These are phyloP conservation scores for Atta texana DNA, from an alignment of 1,140 invertebrate species.

Conservation along the genomic window DNA sequence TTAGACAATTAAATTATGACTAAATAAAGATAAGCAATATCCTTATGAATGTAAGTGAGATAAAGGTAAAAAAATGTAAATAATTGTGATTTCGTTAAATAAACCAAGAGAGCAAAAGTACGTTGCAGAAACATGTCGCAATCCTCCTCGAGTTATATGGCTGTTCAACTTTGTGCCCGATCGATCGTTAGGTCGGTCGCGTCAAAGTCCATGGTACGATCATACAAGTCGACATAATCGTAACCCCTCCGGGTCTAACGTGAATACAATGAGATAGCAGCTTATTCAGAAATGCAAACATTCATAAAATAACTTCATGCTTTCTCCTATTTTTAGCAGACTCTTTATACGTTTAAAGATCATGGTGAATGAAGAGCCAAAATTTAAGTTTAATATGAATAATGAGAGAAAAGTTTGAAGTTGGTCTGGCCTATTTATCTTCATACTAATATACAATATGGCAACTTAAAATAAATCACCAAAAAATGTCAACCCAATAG, in stretches of 20 bases:
- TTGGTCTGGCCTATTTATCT: too few species aligned
- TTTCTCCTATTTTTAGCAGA: too few species aligned
- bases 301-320: too few species aligned
- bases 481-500: too few species aligned
- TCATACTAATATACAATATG: too few species aligned
- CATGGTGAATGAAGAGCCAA: too few species aligned
- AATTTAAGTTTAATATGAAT: too few species aligned
- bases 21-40: not conserved
- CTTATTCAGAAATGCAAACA: too few species aligned
- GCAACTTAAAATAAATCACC: too few species aligned
- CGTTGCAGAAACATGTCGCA: constrained; percentile 36
- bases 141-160: constrained; percentile 17
- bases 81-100: constrained; percentile 3
- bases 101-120: not conserved
- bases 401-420: too few species aligned
- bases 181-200: constrained; percentile 37
- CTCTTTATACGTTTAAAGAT: too few species aligned
- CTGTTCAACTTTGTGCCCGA: constrained; percentile 50
- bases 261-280: not conserved
- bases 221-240: constrained; percentile 22
- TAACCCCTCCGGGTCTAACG: constrained; percentile 1
- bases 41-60: not conserved
- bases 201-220: constrained; percentile 45
- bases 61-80: not conserved
- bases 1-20: too few species aligned